Base-by-base conservation (phyloP, 2,113 vertebrate genomes). In the Rhinoderma darwinii region DNA sequence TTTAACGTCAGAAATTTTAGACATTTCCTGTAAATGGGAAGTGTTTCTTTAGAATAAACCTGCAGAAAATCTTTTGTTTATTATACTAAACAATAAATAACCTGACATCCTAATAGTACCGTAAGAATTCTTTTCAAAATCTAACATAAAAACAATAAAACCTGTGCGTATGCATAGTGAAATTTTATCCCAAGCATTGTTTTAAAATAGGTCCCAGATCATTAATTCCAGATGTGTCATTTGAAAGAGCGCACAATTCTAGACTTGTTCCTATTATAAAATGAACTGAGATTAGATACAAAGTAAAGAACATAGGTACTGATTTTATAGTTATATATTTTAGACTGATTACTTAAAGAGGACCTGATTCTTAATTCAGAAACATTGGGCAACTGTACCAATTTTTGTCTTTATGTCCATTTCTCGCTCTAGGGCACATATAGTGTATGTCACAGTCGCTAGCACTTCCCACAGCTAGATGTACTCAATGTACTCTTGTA, bases 81-180 rank as follows among this genome's bases (percentile, higher is more conserved):
- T 93, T 91, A 92, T 92, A 89, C 78, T 87, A 90, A 90, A 93
- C 91, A 94, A 93, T 90, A 91, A 92, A 88, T 88, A 91, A 91
- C 86, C 56, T 93, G 89, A 92, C 94, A 94, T 93, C 91, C 91
- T 90, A 89, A 93, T 93, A 91, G 89, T 88, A 92, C 86, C 90
- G 90, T 88, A 84, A 90, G 90, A 88, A 89, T 91, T 88, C 88
- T 89, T 92, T 92, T 93, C 90, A 88, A 90, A 92, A 92, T 89
- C 91, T 89, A 89, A 89, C 92, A 92, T 89, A 90, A 88, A 90
- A 89, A 92, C 90, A 93, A 88, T 91, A 88, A 90, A 91, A 82
- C 79, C 87, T 85, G 80, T 90, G 90, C 91, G 89, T 92, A 87
- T 84, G 0, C 73, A 89, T 82, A 66, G 88, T 90, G 90, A 93